Evolutionary conservation across 2,888 invertebrate species (phyloP).

Genomic region (Esperia sulphurella): DNA sequence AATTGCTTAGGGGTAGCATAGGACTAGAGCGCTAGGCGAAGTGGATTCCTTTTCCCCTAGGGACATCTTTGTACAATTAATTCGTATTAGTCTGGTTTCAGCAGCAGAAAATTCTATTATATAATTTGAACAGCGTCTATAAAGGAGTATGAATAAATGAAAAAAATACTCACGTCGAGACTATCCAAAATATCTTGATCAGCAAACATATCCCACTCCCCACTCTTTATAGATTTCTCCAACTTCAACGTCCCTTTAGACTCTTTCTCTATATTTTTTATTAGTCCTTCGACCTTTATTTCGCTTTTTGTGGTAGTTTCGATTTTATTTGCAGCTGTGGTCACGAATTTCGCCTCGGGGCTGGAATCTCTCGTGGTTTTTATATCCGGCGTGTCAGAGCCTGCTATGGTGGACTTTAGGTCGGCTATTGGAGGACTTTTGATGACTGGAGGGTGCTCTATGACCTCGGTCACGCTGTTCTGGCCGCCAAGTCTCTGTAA

Average conservation of each 20-base stretch:
- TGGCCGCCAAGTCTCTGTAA: conserved; percentile 25
- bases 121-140: no score
- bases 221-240: conserved; percentile 69
- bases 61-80: no score
- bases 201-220: conserved; percentile 95
- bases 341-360: neutral
- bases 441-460: neutral
- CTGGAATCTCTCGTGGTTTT: neutral
- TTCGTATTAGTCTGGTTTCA: no score
- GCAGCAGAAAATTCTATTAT: no score
- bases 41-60: no score
- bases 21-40: no score
- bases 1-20: no score
- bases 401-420: neutral
- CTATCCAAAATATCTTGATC: conserved; percentile 90
- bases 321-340: neutral
- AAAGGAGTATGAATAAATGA: no score
- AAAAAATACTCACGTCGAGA: conserved; percentile 50
- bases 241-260: conserved; percentile 13
- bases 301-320: neutral
- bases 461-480: conserved; percentile 10
- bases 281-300: neutral
- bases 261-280: conserved; percentile 2
- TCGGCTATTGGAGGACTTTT: neutral
- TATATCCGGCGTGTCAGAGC: conserved; percentile 1